A percentile compares a stretch with the other conserved stretches of the same genome.
phyloP scores from a whole-genome alignment of 2,797 vertebrate genomes.

The Tauraco hartlaubi region DNA sequence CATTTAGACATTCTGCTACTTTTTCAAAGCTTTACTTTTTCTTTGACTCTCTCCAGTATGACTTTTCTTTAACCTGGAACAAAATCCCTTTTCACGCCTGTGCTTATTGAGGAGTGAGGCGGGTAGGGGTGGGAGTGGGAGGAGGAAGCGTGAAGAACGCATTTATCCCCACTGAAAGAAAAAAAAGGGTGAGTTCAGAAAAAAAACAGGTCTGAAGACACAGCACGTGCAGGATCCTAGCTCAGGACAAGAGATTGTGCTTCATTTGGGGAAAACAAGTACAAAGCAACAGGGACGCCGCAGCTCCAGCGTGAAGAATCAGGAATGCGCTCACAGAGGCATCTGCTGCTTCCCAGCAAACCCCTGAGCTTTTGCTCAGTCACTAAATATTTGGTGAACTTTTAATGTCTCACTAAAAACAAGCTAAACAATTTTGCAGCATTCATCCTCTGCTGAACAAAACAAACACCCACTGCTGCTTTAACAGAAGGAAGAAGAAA shows the following conservation, averaged over 20 bases:
- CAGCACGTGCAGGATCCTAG: neutral
- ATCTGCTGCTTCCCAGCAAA: neutral
- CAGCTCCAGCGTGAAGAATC: neutral
- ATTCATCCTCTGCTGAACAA: slow-evolving; percentile 15
- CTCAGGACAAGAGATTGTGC: neutral
- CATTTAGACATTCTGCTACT: neutral
- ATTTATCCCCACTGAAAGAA: neutral
- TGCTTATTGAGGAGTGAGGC: neutral
- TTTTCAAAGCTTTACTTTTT: neutral
- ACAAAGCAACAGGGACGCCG: neutral
- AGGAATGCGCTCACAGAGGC: neutral
- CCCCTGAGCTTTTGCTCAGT: neutral
- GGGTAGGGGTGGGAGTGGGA: no score
- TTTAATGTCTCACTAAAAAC: neutral
- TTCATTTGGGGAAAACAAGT: neutral
- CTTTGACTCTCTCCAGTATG: neutral
- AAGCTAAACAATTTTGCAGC: neutral
- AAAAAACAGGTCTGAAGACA: neutral
- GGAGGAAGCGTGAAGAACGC: neutral
- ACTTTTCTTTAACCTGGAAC: neutral
- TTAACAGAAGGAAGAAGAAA: slow-evolving; percentile 26
- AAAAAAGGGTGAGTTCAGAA: neutral
- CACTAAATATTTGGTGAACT: neutral
- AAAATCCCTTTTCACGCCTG: neutral
- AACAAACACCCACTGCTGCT: slow-evolving; percentile 43